phyloP scores from a whole-genome alignment of 2,113 vertebrate species.

The Hypomesus transpacificus region DNA sequence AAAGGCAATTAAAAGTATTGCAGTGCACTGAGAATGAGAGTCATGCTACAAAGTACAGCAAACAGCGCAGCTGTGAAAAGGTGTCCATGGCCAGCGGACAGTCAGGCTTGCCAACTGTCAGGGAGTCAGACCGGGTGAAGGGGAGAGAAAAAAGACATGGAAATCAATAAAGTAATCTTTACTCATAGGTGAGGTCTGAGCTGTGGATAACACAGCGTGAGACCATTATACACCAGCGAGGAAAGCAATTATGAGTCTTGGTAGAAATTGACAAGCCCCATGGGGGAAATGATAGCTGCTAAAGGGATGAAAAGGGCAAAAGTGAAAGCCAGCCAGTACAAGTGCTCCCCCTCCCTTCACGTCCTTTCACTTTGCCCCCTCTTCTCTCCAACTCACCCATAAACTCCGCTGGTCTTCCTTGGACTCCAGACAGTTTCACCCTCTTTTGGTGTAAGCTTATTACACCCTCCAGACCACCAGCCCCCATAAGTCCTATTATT shows the following conservation, averaged over 20 bases:
- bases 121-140: not conserved
- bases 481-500: slow-evolving; percentile 20
- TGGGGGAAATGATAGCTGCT: slow-evolving; percentile 41
- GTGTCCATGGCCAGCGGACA: not conserved
- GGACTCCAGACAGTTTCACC: not conserved
- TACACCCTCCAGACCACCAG: slow-evolving; percentile 15
- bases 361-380: not conserved
- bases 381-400: not conserved
- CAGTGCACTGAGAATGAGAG: too few relatives aligned
- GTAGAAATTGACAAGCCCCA: slow-evolving; percentile 50
- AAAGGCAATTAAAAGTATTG: too few relatives aligned
- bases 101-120: slow-evolving; percentile 7
- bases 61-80: too few relatives aligned
- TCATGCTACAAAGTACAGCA: too few relatives aligned
- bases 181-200: slow-evolving; percentile 42
- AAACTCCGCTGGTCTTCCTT: not conserved
- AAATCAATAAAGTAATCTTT: slow-evolving; percentile 68
- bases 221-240: slow-evolving; percentile 57
- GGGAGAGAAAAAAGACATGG: not conserved
- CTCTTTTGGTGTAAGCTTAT: slow-evolving; percentile 31
- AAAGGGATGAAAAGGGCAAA: slow-evolving; percentile 37
- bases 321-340: slow-evolving; percentile 13
- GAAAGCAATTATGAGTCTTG: slow-evolving; percentile 64
- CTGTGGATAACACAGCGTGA: slow-evolving; percentile 57
- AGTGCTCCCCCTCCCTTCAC: not conserved